Conservation (phyloP, 1,140 invertebrate genomes). For the Camponotus vicinus region DNA sequence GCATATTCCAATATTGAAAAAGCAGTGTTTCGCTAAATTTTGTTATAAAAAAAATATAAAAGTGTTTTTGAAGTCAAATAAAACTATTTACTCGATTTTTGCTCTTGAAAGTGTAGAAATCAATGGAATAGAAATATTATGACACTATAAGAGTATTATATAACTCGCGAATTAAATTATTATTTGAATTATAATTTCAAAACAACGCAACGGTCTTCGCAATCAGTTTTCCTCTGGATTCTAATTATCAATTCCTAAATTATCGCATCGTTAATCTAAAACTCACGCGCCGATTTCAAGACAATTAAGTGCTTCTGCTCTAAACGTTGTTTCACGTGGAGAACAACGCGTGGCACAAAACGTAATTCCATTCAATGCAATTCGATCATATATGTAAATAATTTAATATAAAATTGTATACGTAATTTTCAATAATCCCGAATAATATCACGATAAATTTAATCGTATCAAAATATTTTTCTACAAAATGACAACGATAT, state of each 20-base stretch:
- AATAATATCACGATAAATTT: not conserved
- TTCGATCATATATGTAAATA: not conserved
- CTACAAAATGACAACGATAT: not conserved
- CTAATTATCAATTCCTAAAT: constrained; percentile 14
- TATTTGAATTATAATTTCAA: not conserved
- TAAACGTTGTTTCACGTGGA: not conserved
- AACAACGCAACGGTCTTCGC: not conserved
- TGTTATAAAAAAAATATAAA: constrained; percentile 1
- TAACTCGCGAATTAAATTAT: not conserved
- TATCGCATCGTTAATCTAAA: constrained; percentile 27
- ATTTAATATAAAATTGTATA: not conserved
- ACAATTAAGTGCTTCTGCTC: constrained; percentile 25
- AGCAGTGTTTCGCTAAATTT: not conserved
- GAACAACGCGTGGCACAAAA: constrained; percentile 24
- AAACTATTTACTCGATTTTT: constrained; percentile 19
- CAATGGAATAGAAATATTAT: not conserved
- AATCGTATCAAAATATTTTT: not conserved
- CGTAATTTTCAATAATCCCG: not conserved
- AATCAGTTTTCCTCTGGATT: not conserved
- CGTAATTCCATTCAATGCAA: not conserved
- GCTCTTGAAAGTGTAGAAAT: not conserved
- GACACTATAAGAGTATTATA: constrained; percentile 6
- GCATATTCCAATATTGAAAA: constrained; percentile 3
- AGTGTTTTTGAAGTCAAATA: constrained; percentile 5
- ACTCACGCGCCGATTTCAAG: constrained; percentile 27